Percentiles rank a stretch among this genome's conserved stretches.
Conservation (phyloP, 2,113 vertebrate species). For the Axis porcinus region DNA sequence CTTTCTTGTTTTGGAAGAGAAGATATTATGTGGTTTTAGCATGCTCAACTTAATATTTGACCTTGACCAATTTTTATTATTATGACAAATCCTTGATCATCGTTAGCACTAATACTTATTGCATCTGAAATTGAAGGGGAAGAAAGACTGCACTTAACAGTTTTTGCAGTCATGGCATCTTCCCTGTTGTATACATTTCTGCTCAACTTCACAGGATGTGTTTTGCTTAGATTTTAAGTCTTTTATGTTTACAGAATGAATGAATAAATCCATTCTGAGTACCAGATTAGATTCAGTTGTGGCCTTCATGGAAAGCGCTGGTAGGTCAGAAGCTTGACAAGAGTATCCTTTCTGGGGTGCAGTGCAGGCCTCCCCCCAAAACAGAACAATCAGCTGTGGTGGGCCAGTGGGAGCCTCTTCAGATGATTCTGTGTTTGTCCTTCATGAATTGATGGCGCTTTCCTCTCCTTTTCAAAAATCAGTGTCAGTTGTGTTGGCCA, state of each 20-base stretch:
- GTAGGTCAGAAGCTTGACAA: not conserved
- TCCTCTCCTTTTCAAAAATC: slow-evolving; percentile 47
- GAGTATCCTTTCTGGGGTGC: not conserved
- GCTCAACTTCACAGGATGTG: not conserved
- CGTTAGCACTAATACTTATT: not conserved
- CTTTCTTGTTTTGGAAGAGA: not conserved
- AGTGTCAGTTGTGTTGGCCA: not conserved
- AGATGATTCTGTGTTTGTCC: slow-evolving; percentile 13
- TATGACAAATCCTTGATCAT: not conserved
- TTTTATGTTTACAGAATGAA: not conserved
- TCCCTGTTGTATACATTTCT: not conserved
- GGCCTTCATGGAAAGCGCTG: fast-evolving
- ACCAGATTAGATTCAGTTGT: not conserved
- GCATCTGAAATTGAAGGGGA: not conserved
- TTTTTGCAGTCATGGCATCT: not conserved
- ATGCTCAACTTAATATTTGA: not conserved
- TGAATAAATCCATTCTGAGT: not conserved
- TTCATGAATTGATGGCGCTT: not conserved
- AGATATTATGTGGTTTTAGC: not conserved
- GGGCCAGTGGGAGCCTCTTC: not conserved
- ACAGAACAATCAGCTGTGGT: not conserved
- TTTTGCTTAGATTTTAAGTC: not conserved
- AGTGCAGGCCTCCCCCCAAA: not conserved
- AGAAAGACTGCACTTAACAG: not conserved
- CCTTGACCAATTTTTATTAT: not conserved